phyloP scores from a whole-genome alignment of 2,888 invertebrate genomes.

The Drosophila infuscata region DNA sequence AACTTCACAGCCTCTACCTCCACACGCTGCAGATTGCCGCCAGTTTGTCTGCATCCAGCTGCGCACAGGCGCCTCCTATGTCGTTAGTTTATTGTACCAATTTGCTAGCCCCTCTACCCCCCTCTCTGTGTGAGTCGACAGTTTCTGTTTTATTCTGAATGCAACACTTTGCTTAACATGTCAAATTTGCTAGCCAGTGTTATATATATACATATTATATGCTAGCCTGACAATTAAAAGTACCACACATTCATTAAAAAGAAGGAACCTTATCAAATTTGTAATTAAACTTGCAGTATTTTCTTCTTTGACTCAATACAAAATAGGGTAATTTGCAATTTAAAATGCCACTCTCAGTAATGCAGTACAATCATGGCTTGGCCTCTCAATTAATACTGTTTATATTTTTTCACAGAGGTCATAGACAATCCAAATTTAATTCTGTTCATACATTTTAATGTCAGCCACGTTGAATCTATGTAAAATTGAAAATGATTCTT shows the following conservation, averaged over 20 bases:
- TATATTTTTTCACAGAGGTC: not conserved
- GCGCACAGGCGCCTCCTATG: slow-evolving; percentile 25
- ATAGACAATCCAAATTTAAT: not conserved
- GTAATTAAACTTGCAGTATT: slow-evolving; percentile 1
- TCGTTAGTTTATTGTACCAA: slow-evolving; percentile 34
- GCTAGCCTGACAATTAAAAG: not conserved
- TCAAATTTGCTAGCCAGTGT: slow-evolving; percentile 26
- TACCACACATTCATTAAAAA: not conserved
- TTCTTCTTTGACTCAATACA: not conserved
- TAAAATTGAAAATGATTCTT: too few relatives aligned
- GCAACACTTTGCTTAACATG: slow-evolving; percentile 38
- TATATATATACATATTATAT: too few relatives aligned
- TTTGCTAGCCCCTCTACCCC: slow-evolving; percentile 18
- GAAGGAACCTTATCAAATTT: slow-evolving; percentile 5
- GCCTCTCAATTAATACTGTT: not conserved
- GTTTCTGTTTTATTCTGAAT: slow-evolving; percentile 20
- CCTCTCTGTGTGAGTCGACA: not conserved
- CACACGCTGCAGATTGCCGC: slow-evolving; percentile 26
- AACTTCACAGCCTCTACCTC: not conserved
- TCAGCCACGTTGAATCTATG: too few relatives aligned
- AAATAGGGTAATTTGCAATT: not conserved
- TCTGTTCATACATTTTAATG: too few relatives aligned
- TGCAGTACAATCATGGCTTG: not conserved
- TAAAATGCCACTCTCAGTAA: not conserved
- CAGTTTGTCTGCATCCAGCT: slow-evolving; percentile 54